phyloP scores from a whole-genome alignment of 1,140 invertebrate genomes.

The Papilio helenus region DNA sequence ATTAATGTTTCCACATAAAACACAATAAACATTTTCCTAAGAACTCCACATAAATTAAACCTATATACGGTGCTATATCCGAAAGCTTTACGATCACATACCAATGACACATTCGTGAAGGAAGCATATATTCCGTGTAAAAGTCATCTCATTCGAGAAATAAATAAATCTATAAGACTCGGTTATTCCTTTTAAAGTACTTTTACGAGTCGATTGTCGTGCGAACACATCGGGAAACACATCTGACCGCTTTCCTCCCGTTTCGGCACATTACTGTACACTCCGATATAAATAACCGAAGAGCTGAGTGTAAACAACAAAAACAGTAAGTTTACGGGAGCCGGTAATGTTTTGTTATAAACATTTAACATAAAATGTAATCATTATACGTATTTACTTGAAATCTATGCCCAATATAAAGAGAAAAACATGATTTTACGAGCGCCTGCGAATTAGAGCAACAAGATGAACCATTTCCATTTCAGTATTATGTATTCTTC shows the following conservation, averaged over 20 bases:
- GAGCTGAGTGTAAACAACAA: slow-evolving; percentile 1
- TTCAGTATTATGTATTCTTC: background rate
- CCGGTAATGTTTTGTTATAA: background rate
- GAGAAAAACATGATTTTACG: background rate
- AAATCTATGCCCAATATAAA: background rate
- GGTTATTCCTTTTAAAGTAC: slow-evolving; percentile 48
- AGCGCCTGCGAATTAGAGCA: background rate
- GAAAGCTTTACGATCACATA: slow-evolving; percentile 19
- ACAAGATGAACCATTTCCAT: background rate
- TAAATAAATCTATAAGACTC: slow-evolving; percentile 49
- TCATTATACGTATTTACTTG: background rate
- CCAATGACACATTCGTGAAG: slow-evolving; percentile 31
- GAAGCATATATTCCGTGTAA: slow-evolving; percentile 40
- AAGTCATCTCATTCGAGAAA: slow-evolving; percentile 42
- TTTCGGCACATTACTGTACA: slow-evolving; percentile 55
- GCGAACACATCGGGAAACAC: slow-evolving; percentile 57
- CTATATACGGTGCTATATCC: background rate
- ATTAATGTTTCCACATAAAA: slow-evolving; percentile 12
- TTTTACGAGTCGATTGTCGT: slow-evolving; percentile 60
- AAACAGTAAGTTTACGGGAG: background rate
- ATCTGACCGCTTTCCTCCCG: slow-evolving; percentile 57
- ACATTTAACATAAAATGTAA: background rate
- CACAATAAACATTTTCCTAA: slow-evolving; percentile 14
- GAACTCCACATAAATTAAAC: slow-evolving; percentile 3
- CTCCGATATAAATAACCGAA: slow-evolving; percentile 55